Evolutionary conservation across 2,113 vertebrate genomes (phyloP).

Genomic region (Tichodroma muraria): DNA sequence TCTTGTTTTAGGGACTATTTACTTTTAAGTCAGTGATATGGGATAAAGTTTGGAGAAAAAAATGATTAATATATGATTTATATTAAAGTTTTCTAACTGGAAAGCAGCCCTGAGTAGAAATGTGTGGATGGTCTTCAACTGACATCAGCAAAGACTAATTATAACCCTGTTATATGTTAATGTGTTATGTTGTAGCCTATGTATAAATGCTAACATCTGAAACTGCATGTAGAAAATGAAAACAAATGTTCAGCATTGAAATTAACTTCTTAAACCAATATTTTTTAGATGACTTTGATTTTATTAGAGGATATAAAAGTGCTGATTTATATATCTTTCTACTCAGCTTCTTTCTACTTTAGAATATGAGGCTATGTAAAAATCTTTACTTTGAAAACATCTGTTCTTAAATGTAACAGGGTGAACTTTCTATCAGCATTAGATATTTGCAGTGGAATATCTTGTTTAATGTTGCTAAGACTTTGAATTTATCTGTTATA

Average conservation of each 20-base stretch:
- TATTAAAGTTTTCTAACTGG: constrained; percentile 10
- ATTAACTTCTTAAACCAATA: not conserved
- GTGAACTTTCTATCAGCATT: not conserved
- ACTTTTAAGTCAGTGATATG: constrained; percentile 8
- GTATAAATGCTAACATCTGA: not conserved
- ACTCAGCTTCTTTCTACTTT: not conserved
- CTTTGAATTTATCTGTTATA: not conserved
- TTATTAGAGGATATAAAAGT: not conserved
- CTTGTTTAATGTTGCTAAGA: not conserved
- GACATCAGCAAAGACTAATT: not conserved
- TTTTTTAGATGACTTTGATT: not conserved
- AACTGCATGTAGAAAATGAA: not conserved
- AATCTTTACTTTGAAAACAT: not conserved
- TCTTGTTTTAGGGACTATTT: constrained; percentile 64
- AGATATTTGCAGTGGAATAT: not conserved
- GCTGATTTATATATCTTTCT: not conserved
- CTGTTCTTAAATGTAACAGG: not conserved
- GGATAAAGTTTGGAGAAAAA: constrained; percentile 32
- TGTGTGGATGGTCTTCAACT: not conserved
- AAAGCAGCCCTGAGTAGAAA: not conserved
- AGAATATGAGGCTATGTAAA: not conserved
- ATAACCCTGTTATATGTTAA: not conserved
- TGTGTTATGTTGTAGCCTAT: not conserved
- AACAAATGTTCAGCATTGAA: not conserved
- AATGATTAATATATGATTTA: not conserved